Conservation (phyloP, 2,888 invertebrate genomes). For the Creontiades dilutus region DNA sequence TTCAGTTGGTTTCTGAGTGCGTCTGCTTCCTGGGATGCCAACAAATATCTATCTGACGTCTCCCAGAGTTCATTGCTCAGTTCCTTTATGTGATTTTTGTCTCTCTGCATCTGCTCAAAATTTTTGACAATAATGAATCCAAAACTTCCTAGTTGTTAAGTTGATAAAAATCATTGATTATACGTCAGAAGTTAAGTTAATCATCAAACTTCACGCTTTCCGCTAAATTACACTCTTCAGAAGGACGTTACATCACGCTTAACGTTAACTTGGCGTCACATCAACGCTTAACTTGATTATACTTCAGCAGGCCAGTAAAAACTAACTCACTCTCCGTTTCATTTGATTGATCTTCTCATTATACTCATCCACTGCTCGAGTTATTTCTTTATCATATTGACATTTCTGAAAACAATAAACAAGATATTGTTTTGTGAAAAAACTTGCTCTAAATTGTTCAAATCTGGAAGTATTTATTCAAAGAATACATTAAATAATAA, state of each 20-base stretch:
- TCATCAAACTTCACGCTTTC: no score
- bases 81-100: constrained; percentile 79
- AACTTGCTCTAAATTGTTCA: no score
- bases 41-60: constrained; percentile 82
- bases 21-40: constrained; percentile 80
- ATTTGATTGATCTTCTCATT: constrained; percentile 78
- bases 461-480: no score
- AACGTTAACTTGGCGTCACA: no score
- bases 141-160: no score
- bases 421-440: neutral
- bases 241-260: no score
- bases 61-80: constrained; percentile 83
- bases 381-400: constrained; percentile 84
- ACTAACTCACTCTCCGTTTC: constrained; percentile 80
- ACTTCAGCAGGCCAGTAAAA: neutral
- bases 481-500: no score
- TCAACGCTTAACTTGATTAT: no score
- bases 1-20: constrained; percentile 73
- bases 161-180: no score
- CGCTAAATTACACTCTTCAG: no score
- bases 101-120: constrained; percentile 75
- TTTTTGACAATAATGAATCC: no score
- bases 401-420: constrained; percentile 77
- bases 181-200: no score
- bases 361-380: constrained; percentile 79